Evolutionary conservation across 2,888 invertebrate species (phyloP).

Genomic region (Hydraecia micacea): DNA sequence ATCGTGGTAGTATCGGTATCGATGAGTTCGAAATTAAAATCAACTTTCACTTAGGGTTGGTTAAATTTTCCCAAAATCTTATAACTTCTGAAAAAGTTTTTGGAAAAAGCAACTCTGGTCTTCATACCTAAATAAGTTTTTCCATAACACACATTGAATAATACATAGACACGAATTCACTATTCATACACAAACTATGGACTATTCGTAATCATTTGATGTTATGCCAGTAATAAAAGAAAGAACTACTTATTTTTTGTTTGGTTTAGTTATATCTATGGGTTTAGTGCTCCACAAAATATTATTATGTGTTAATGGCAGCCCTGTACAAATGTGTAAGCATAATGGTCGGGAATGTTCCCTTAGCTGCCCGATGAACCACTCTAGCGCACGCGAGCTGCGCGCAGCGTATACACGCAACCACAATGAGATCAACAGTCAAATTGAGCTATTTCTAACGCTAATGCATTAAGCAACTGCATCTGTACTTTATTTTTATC

Average conservation of each 20-base stretch:
- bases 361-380: constrained; percentile 52
- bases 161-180: background rate
- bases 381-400: constrained; percentile 63
- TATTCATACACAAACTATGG: background rate
- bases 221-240: background rate
- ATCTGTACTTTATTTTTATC: constrained; percentile 21
- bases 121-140: background rate
- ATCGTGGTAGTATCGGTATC: constrained; percentile 44
- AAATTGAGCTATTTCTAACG: constrained; percentile 60
- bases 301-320: constrained; percentile 35
- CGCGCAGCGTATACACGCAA: constrained; percentile 56
- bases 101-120: background rate
- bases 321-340: constrained; percentile 56
- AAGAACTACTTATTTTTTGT: background rate
- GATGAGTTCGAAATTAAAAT: constrained; percentile 59
- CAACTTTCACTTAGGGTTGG: constrained; percentile 43
- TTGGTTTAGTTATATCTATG: background rate
- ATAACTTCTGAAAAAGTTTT: background rate
- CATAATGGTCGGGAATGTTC: constrained; percentile 64
- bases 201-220: background rate
- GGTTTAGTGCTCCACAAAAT: constrained; percentile 12
- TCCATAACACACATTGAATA: background rate
- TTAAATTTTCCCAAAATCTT: background rate
- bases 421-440: constrained; percentile 63
- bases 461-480: constrained; percentile 43